phyloP scores from a whole-genome alignment of 2,797 vertebrate species.

The Sternotherus odoratus region DNA sequence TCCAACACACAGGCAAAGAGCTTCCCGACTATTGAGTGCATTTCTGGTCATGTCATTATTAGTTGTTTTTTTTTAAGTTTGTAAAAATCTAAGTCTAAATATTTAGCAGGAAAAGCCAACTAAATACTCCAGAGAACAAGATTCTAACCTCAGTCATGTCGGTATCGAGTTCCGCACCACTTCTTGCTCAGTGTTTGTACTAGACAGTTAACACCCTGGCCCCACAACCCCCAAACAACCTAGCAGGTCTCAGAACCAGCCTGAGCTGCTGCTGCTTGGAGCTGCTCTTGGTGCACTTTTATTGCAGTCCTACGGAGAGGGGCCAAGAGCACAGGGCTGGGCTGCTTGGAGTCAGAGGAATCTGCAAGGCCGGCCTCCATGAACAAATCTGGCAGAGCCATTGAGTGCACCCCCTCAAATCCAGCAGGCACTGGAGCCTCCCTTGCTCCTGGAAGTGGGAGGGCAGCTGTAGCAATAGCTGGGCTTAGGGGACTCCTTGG shows the following conservation, averaged over 20 bases:
- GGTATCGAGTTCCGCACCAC: rapidly evolving
- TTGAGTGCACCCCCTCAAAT: too few relatives aligned
- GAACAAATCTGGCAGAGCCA: not conserved
- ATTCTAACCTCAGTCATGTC: not conserved
- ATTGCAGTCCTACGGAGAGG: not conserved
- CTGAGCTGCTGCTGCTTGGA: not conserved
- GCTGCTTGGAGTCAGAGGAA: not conserved
- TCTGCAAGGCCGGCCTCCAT: not conserved
- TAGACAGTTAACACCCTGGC: not conserved
- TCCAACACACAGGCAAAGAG: rapidly evolving
- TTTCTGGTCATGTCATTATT: not conserved
- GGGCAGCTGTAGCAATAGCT: not conserved
- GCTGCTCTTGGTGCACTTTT: not conserved
- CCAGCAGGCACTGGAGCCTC: not conserved
- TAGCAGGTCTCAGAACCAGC: not conserved
- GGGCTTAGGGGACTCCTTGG: not conserved
- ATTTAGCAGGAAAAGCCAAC: rapidly evolving
- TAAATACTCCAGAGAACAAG: not conserved
- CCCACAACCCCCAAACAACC: too few relatives aligned
- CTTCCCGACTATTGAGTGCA: rapidly evolving
- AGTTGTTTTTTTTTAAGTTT: too few relatives aligned
- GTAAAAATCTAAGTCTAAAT: not conserved
- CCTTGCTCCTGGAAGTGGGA: not conserved
- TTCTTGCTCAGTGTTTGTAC: rapidly evolving
- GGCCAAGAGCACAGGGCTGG: not conserved